Evolutionary conservation across 2,888 invertebrate genomes (phyloP).

Genomic region (Machimus atricapillus): DNA sequence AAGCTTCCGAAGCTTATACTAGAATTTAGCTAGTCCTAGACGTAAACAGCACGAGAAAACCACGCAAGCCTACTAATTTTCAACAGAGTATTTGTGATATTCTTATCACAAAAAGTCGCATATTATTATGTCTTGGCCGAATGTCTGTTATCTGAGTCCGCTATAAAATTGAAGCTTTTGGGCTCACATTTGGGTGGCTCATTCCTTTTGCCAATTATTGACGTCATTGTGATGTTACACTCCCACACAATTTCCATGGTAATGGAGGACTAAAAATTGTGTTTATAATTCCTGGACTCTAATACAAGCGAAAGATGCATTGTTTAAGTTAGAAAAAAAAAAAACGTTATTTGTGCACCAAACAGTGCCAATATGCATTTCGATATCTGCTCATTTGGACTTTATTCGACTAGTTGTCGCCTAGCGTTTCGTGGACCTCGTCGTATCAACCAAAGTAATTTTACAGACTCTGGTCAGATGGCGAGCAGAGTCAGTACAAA

Average conservation of each 20-base stretch:
- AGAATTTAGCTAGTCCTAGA: not conserved
- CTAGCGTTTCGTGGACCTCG: not conserved
- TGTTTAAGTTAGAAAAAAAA: not conserved
- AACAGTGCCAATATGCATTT: not conserved
- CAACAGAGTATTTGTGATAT: not conserved
- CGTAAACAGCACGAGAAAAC: not conserved
- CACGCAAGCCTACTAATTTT: not conserved
- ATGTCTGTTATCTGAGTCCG: not conserved
- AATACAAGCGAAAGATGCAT: not conserved
- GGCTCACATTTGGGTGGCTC: not conserved
- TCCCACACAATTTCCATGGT: not conserved
- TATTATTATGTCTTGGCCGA: not conserved
- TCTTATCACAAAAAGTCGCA: not conserved
- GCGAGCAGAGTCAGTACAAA: not conserved
- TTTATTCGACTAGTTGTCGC: not conserved
- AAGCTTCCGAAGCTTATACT: not conserved
- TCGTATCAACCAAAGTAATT: not conserved
- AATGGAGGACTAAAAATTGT: not conserved
- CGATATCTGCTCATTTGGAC: not conserved
- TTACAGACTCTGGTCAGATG: not conserved
- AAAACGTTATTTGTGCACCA: not conserved
- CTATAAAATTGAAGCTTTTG: not conserved
- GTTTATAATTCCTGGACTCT: not conserved
- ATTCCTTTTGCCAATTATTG: not conserved
- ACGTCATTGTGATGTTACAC: not conserved